Base-by-base conservation (phyloP, 2,113 vertebrate genomes). In the Saccopteryx leptura region DNA sequence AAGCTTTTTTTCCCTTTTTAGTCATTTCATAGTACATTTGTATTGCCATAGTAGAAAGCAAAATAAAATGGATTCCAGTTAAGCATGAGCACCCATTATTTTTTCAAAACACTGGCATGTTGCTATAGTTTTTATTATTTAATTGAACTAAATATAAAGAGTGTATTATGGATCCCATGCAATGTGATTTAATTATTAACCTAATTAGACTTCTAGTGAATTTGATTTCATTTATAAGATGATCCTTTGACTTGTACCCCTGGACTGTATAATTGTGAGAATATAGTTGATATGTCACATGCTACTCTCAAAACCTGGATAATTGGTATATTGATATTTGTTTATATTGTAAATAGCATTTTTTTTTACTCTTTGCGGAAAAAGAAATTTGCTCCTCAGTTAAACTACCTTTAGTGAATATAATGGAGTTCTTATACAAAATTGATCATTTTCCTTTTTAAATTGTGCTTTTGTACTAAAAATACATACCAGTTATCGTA, bases 401-500 rank as follows among this genome's bases (percentile, higher is more conserved):
- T 93, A 78, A 58, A 88, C 14, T 78, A 56, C 46, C n/a, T 74
- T 50, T 83, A 83, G n/a, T 58, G 68, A 93, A 63, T 60, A 58
- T 72, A 83, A 83, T 31, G 19, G 13, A 83, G 21, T 93, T 91
- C 39, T 76, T 86, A 92, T 1, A n/a, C 90, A 74, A 71, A 90
- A 72, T n/a, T 50, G 9, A n/a, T 81, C 28, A n/a, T 82, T 93
- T 88, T 82, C 60, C 60, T 89, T 81, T 78, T 68, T 39, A 81
- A 89, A 33, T 86, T 83, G 39, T 88, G 17, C 65, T 92, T 0
- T 82, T 75, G 9, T 88, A 69, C 63, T 93, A 83, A 63, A 63
- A 74, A 74, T 97, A 98, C 99, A 17, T 98, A 99, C 99, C 99
- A 15, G 99, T 99, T 74, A 99, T 94, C 9, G 99, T 99, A 97